A percentile compares a stretch with the other conserved stretches of the same genome.
Conservation (phyloP, 1,140 invertebrate genomes). For the Meloidogyne chitwoodi region DNA sequence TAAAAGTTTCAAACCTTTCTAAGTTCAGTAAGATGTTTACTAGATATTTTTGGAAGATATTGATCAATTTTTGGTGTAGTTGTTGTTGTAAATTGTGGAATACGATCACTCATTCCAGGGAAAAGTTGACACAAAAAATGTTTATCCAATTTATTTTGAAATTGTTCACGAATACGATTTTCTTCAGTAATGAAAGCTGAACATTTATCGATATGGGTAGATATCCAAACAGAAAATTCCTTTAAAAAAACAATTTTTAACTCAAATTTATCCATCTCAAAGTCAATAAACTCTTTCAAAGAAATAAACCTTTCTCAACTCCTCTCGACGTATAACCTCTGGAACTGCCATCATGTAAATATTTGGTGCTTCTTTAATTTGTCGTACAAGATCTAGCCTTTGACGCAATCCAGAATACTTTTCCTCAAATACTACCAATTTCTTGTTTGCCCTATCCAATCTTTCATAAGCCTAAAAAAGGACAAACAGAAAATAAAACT, state of each 20-base stretch:
- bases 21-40: constrained; percentile 33
- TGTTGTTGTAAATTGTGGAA: constrained; percentile 36
- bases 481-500: not conserved
- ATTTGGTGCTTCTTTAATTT: constrained; percentile 44
- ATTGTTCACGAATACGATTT: constrained; percentile 34
- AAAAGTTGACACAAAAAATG: constrained; percentile 43
- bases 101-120: constrained; percentile 30
- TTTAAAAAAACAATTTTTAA: not conserved
- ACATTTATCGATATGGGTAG: constrained; percentile 29
- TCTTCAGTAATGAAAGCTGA: constrained; percentile 37
- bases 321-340: constrained; percentile 40
- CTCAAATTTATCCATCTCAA: not conserved
- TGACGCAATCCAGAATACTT: constrained; percentile 36
- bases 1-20: constrained; percentile 18
- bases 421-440: constrained; percentile 37
- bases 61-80: constrained; percentile 25
- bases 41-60: constrained; percentile 25
- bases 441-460: constrained; percentile 31
- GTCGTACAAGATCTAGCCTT: constrained; percentile 41
- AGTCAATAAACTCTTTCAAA: not conserved
- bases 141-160: constrained; percentile 39
- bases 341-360: constrained; percentile 43
- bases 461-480: constrained; percentile 32
- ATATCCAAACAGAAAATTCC: constrained; percentile 39
- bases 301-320: constrained; percentile 19